Conservation (phyloP, 2,888 invertebrate genomes). For the Platycnemis pennipes region DNA sequence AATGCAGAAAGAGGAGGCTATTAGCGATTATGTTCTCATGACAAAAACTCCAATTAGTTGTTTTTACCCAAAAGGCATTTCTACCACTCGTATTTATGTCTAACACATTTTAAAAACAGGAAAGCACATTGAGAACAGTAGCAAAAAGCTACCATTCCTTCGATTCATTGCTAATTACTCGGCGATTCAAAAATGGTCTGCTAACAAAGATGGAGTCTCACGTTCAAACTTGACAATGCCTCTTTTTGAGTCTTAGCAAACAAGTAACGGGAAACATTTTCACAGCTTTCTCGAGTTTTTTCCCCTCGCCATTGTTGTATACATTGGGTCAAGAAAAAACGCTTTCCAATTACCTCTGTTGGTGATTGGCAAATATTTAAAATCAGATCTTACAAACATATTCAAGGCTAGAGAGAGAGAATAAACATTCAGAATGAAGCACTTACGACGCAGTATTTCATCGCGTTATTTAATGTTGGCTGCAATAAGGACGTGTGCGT, state of each 20-base stretch:
- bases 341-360: constrained; percentile 48
- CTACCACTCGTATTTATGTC: no score
- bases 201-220: neutral
- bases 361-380: constrained; percentile 16
- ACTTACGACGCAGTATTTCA: neutral
- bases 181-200: neutral
- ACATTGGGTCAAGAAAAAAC: neutral
- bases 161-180: neutral
- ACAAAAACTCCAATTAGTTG: no score
- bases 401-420: neutral
- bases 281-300: constrained; percentile 2
- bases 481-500: neutral
- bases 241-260: constrained; percentile 26
- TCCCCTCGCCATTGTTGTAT: neutral
- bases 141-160: neutral
- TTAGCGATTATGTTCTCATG: no score
- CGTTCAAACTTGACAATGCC: neutral
- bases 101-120: no score
- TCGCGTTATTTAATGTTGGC: neutral
- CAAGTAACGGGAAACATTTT: constrained; percentile 44
- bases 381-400: neutral
- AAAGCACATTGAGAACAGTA: neutral
- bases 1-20: no score
- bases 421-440: neutral
- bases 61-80: no score